Evolutionary conservation across 2,888 invertebrate species (phyloP).

Genomic region (Actias luna): DNA sequence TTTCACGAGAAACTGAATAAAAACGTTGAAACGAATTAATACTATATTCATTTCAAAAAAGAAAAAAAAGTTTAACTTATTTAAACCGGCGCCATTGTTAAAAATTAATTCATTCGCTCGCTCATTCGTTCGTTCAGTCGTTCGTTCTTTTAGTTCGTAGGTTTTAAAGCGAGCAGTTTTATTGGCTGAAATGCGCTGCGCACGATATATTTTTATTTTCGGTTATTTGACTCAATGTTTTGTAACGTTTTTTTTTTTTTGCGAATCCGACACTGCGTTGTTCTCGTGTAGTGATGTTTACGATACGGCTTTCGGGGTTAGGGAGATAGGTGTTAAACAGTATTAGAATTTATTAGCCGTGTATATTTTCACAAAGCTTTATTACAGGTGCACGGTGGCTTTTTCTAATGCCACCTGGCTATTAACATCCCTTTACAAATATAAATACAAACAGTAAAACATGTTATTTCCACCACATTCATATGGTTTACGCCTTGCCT

Average conservation of each 20-base stretch:
- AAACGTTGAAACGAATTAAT: background rate
- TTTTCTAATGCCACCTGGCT: too few species aligned
- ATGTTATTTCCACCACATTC: too few species aligned
- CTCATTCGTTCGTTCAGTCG: constrained; percentile 19
- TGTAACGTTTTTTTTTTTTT: background rate
- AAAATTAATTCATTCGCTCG: constrained; percentile 24
- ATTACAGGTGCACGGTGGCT: too few species aligned
- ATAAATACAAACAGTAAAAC: too few species aligned
- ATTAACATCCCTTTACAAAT: too few species aligned
- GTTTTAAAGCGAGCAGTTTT: constrained; percentile 18
- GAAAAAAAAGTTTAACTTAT: background rate
- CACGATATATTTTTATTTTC: constrained; percentile 22
- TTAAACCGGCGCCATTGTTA: constrained; percentile 17
- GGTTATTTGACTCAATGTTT: background rate
- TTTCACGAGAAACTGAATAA: background rate
- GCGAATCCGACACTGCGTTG: background rate
- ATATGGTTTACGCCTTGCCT: too few species aligned
- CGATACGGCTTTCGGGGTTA: background rate
- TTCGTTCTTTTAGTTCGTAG: constrained; percentile 18
- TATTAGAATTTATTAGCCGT: background rate
- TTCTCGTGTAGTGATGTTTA: background rate
- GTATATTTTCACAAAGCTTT: background rate
- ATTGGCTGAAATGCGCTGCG: constrained; percentile 17
- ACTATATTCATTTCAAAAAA: background rate
- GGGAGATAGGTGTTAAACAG: background rate